Conservation (phyloP, 2,888 invertebrate genomes). For the Eustalomyia histrio region DNA sequence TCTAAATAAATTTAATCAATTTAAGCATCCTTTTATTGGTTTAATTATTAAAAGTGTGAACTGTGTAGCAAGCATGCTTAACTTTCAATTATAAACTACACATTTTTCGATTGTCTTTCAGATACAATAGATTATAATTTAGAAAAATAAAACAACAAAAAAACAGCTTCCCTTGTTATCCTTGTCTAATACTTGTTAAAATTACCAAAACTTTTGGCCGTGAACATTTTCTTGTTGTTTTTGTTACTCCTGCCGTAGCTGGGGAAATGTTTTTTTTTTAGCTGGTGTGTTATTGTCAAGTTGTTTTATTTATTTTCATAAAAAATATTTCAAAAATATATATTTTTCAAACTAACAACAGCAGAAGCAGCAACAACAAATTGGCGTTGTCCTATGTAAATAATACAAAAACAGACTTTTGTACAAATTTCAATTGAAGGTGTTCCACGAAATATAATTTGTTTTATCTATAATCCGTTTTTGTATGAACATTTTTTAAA, state of each 20-base stretch:
- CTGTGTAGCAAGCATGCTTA: neutral
- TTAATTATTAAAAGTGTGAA: neutral
- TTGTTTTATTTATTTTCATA: constrained; percentile 4
- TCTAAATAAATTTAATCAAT: too few relatives aligned
- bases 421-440: neutral
- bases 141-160: neutral
- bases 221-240: neutral
- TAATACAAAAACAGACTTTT: constrained; percentile 3
- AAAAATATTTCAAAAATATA: neutral
- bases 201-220: neutral
- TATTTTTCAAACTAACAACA: neutral
- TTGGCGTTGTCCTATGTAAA: constrained; percentile 28
- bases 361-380: constrained; percentile 18
- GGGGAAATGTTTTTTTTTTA: neutral
- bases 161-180: neutral
- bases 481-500: too few relatives aligned
- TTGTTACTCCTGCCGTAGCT: neutral
- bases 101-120: neutral
- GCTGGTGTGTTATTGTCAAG: neutral
- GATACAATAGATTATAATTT: neutral
- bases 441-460: neutral
- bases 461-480: too few relatives aligned
- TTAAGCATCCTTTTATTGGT: neutral
- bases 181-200: neutral
- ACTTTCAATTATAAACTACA: too few relatives aligned